Evolutionary conservation across 2,888 invertebrate genomes (phyloP), one percentile per base, ranked within the genome.

Genomic region (Himalopsyche tibetana): DNA sequence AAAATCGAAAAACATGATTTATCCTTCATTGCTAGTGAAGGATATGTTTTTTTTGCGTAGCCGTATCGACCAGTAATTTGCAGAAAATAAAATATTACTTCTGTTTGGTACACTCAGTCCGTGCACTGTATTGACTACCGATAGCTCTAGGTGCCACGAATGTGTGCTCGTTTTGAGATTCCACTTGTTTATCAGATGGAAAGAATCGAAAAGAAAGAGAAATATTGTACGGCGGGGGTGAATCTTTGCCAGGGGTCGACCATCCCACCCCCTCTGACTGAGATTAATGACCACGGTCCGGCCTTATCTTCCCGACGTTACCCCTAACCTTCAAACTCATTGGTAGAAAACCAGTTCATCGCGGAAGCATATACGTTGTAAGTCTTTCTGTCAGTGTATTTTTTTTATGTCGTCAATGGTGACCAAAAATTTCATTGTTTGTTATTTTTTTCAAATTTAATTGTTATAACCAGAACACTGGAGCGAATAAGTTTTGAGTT

Each of bases 271-370:
- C 82, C 79, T 56, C 82, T 87, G 87, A 87, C 87, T 85, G 51
- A 87, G 87, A 87, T 87, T 87, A 87, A 87, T 87, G 85, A 87
- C 85, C 81, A 36, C 17, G 5, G 82, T 85, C 85, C 83, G 80
- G 55, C 84, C 56, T 85, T 84, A 87, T 87, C 87, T 84, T 63
- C 81, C 36, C 63, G 2, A 19, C n/a, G 63, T 19, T 63, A 63
- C 38, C 80, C 42, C 40, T 80, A 38, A 38, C 80, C 80, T 80
- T 80, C 80, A 63, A 63, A 63, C n/a, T 11, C 63, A 19, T 19
- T 9, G 19, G 4, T 5, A 6, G 63, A 9, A 19, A 63, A 63
- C 28, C 63, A 4, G 19, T 63, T n/a, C 0, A 5, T 3, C n/a
- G 63, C n/a, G 63, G 15, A 5, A 12, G 15, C 51, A 51, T 15